Conservation (phyloP, 2,888 invertebrate genomes). For the Chalcis sispes region DNA sequence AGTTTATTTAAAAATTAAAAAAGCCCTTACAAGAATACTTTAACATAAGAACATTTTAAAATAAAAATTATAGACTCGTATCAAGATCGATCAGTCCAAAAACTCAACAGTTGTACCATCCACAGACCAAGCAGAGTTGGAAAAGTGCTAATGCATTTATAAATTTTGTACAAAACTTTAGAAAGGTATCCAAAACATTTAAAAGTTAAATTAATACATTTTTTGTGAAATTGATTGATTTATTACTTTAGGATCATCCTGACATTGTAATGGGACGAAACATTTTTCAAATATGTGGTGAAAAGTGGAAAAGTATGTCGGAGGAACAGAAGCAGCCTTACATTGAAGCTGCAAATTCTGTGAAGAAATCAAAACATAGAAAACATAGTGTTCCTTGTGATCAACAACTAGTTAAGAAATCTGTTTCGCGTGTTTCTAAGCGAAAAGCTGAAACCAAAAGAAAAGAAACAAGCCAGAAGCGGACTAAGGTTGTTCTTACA, state of each 20-base stretch:
- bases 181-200: conserved; percentile 60
- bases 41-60: conserved; percentile 9
- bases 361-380: conserved; percentile 59
- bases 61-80: no score
- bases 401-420: conserved; percentile 41
- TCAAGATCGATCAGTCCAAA: conserved; percentile 29
- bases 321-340: conserved; percentile 66
- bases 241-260: conserved; percentile 53
- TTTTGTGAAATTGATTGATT: conserved; percentile 8
- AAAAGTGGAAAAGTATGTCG: conserved; percentile 67
- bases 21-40: background rate
- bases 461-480: conserved; percentile 56
- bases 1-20: background rate
- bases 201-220: background rate
- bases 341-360: conserved; percentile 63
- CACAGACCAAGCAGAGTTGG: conserved; percentile 55
- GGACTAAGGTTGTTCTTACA: conserved; percentile 55
- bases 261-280: conserved; percentile 57
- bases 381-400: conserved; percentile 39
- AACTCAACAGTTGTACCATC: conserved; percentile 21
- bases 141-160: conserved; percentile 68
- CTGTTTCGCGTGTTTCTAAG: conserved; percentile 50
- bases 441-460: conserved; percentile 53
- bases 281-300: conserved; percentile 65
- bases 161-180: conserved; percentile 69